These are phyloP conservation scores for Boulengeromyrus knoepffleri DNA, from an alignment of 2,113 vertebrate species.

Conservation along the genomic window DNA sequence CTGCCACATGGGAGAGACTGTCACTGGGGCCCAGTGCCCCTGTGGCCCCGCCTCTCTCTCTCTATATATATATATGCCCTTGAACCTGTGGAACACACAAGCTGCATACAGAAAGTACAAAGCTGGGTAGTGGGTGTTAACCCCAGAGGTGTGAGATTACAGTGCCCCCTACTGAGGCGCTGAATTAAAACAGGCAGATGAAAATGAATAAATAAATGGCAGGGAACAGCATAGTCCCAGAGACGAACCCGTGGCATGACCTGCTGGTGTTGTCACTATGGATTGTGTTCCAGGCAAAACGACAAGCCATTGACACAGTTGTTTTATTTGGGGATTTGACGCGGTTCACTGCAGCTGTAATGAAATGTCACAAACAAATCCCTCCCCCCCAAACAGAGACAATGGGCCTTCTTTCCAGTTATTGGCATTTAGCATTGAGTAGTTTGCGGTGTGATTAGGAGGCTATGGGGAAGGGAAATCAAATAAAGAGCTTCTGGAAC, in stretches of 20 bases:
- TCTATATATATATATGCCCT: neutral
- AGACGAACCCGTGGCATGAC: neutral
- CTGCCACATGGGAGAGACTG: neutral
- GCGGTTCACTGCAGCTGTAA: neutral
- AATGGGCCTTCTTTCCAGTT: neutral
- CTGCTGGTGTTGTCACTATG: neutral
- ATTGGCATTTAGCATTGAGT: neutral
- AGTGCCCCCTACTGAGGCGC: neutral
- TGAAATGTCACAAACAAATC: neutral
- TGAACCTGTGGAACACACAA: neutral
- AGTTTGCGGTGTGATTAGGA: neutral
- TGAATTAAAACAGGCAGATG: neutral
- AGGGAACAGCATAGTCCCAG: neutral
- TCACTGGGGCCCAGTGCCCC: neutral
- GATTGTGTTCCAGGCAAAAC: neutral
- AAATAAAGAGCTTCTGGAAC: neutral
- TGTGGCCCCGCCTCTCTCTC: neutral
- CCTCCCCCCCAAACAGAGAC: neutral
- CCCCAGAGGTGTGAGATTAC: neutral
- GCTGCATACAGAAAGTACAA: neutral
- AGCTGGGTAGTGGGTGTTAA: neutral
- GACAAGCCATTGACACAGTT: neutral
- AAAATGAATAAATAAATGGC: neutral
- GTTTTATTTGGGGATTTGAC: neutral
- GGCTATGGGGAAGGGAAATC: neutral